Evolutionary conservation across 2,113 vertebrate genomes (phyloP).

Genomic region (Albula goreensis): DNA sequence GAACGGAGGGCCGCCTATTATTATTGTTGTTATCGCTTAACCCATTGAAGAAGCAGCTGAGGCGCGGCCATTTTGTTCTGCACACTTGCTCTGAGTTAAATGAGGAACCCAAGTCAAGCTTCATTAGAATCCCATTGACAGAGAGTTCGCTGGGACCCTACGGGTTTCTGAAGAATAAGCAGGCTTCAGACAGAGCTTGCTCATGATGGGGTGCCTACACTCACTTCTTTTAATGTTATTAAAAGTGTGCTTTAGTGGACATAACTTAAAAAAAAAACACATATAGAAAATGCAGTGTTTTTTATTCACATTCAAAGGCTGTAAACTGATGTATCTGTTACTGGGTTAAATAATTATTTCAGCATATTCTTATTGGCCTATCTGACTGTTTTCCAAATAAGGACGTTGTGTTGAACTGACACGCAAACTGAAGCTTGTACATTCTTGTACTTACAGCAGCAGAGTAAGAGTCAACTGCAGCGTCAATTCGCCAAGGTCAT

Average conservation of each 20-base stretch:
- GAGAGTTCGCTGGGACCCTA: background rate
- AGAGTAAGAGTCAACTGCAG: background rate
- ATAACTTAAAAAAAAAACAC: background rate
- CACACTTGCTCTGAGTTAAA: background rate
- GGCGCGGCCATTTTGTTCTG: slow-evolving; percentile 24
- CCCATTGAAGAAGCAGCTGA: slow-evolving; percentile 6
- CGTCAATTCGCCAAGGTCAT: background rate
- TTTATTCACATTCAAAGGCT: background rate
- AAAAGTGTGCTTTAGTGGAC: background rate
- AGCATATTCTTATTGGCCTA: background rate
- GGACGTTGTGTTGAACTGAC: background rate
- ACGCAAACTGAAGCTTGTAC: too few species aligned
- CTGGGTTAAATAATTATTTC: background rate
- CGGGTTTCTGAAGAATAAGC: background rate
- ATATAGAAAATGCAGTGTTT: background rate
- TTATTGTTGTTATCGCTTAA: background rate
- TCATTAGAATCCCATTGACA: slow-evolving; percentile 10
- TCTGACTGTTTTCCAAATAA: background rate
- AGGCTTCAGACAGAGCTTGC: background rate
- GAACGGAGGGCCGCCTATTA: background rate
- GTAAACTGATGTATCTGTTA: background rate
- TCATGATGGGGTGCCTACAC: background rate
- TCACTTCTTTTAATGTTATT: background rate
- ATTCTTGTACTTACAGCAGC: background rate
- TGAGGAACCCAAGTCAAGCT: background rate